Evolutionary conservation across 2,888 invertebrate species (phyloP), one percentile per base, ranked within the genome.

Genomic region (Nasonovia ribisnigri): DNA sequence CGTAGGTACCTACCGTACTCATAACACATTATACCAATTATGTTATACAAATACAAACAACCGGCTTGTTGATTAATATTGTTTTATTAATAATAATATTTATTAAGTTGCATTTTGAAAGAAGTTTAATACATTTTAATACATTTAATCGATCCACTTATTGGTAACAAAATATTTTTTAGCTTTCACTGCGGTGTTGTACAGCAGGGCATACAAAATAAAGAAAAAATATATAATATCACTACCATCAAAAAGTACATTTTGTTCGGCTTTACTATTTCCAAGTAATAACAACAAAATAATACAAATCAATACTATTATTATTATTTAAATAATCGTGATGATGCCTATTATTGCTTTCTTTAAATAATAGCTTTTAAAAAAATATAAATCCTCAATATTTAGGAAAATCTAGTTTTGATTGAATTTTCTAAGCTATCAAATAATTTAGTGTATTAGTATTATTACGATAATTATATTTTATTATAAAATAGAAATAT

Each of bases 71-170:
- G 48, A 36, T 90, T 90, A 60, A 89, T 42, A 89, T 60, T 89
- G n/a, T 89, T 57, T 29, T 29, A 57, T 43, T 54, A 60, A 89
- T 60, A 89, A 89, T n/a, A 89, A 89, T n/a, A 89, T 54, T 60
- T 8, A 42, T 88, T 89, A 46, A n/a, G 10, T 8, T 60, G 60
- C 20, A 26, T 46, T 48, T n/a, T 60, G 26, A 60, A 57, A 60
- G 29, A 88, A 42, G 11, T 88, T 26, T 51, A 42, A 88, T 88
- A 36, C 42, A 54, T 54, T 54, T 84, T 84, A 84, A 84, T 84
- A 42, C 8, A 46, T 29, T 86, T 43, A 87, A 89, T 46, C 20
- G 57, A 57, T 89, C 42, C 11, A 57, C 43, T 16, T 43, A 36
- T 51, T 88, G 24, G 77, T 77, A 36, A 46, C 46, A 6, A 46